Evolutionary conservation across 2,113 vertebrate species (phyloP).

Genomic region (Microcebus griseorufus): DNA sequence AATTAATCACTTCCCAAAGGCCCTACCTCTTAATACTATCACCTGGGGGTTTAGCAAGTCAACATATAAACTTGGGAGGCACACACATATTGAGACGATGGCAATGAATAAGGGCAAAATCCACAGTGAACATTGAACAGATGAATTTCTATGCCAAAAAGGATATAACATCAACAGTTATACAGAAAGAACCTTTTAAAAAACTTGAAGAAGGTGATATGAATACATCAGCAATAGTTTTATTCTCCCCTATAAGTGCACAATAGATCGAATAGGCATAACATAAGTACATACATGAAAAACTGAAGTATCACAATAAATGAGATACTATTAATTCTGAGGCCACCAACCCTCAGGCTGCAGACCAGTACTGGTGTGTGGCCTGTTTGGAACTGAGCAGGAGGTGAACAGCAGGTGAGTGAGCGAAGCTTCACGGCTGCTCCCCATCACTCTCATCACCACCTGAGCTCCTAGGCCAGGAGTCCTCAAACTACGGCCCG

Average conservation of each 20-base stretch:
- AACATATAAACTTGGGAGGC: neutral
- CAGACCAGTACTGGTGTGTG: too few relatives aligned
- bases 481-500: too few relatives aligned
- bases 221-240: neutral
- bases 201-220: neutral
- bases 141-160: neutral
- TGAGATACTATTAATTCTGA: neutral
- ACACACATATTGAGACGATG: neutral
- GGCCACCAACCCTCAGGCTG: too few relatives aligned
- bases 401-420: too few relatives aligned
- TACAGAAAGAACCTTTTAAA: neutral
- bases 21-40: neutral
- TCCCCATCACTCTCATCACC: too few relatives aligned
- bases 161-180: neutral
- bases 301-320: neutral
- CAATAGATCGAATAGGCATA: neutral
- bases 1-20: conserved; percentile 7
- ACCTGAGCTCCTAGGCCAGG: too few relatives aligned
- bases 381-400: too few relatives aligned
- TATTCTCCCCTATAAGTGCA: neutral
- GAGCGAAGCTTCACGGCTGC: too few relatives aligned
- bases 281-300: neutral
- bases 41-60: neutral
- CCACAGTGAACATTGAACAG: neutral
- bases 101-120: neutral